Percentiles rank a stretch among this genome's conserved stretches.
phyloP scores from a whole-genome alignment of 2,888 invertebrate species.

The Lissonota sp. region DNA sequence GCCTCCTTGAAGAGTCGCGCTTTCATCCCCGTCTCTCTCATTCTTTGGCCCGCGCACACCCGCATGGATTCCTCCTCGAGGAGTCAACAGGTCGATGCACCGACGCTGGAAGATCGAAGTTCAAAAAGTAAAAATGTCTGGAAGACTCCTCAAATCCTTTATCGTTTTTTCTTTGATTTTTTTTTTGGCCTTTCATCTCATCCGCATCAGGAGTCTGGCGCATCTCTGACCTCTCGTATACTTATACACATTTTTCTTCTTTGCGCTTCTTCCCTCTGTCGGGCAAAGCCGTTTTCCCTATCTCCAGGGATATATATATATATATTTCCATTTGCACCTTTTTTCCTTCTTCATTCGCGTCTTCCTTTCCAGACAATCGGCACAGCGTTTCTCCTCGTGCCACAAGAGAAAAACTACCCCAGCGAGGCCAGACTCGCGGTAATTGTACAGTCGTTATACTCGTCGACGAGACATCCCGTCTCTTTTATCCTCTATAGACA shows the following conservation, averaged over 20 bases:
- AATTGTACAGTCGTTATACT: slow-evolving; percentile 62
- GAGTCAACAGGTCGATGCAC: slow-evolving; percentile 65
- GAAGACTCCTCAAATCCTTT: slow-evolving; percentile 9
- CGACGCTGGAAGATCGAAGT: slow-evolving; percentile 39
- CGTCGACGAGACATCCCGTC: slow-evolving; percentile 40
- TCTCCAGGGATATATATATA: slow-evolving; percentile 15
- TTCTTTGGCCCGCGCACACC: slow-evolving; percentile 24
- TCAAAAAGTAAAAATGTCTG: slow-evolving; percentile 56
- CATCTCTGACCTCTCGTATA: slow-evolving; percentile 18
- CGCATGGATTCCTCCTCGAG: slow-evolving; percentile 34
- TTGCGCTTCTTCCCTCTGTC: slow-evolving; percentile 1
- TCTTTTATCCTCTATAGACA: slow-evolving; percentile 3
- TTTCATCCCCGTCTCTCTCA: slow-evolving; percentile 36
- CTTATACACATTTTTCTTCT: slow-evolving; percentile 8
- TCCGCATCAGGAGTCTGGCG: slow-evolving; percentile 17
- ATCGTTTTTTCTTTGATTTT: slow-evolving; percentile 15
- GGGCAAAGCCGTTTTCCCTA: slow-evolving; percentile 5
- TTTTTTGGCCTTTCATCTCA: neutral
- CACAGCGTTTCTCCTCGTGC: slow-evolving; percentile 27
- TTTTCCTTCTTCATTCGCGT: slow-evolving; percentile 56
- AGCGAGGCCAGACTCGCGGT: slow-evolving; percentile 45
- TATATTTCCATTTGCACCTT: neutral
- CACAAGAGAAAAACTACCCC: slow-evolving; percentile 4
- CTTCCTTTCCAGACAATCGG: slow-evolving; percentile 65
- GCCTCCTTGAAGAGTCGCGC: slow-evolving; percentile 38